These are phyloP conservation scores for Catocala sponsa DNA, from an alignment of 2,888 invertebrate species.

Conservation along the genomic window DNA sequence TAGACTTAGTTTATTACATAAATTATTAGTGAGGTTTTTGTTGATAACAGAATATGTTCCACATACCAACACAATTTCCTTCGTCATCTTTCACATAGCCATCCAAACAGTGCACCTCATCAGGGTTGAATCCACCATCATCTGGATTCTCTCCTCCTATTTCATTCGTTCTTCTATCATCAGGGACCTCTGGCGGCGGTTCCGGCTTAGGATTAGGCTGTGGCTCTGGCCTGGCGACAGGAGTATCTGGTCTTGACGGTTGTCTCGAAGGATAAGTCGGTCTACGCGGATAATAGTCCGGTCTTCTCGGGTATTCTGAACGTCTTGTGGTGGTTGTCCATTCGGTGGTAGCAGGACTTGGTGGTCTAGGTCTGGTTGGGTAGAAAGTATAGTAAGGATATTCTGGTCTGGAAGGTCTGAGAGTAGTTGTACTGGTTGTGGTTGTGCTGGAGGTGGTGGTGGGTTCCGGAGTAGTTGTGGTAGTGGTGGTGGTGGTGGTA, in stretches of 20 bases:
- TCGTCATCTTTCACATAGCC: conserved; percentile 86
- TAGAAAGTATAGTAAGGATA: conserved; percentile 33
- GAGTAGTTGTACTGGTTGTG: conserved; percentile 24
- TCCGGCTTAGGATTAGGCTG: conserved; percentile 22
- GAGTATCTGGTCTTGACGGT: conserved; percentile 18
- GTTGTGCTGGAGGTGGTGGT: conserved; percentile 35
- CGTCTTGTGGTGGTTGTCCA: conserved; percentile 21
- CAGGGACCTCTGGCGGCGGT: conserved; percentile 44
- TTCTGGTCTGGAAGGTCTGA: conserved; percentile 21
- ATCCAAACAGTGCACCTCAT: conserved; percentile 76
- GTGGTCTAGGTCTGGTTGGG: conserved; percentile 43
- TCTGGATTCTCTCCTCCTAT: conserved; percentile 46
- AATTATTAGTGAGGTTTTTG: too few relatives aligned
- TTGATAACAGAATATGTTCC: background rate
- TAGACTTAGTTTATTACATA: too few relatives aligned
- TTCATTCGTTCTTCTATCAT: conserved; percentile 49
- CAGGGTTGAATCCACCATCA: conserved; percentile 57
- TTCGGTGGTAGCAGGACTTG: conserved; percentile 18
- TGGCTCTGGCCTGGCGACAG: conserved; percentile 19
- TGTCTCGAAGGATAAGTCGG: conserved; percentile 36
- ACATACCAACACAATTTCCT: conserved; percentile 89
- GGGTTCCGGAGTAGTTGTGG: conserved; percentile 33
- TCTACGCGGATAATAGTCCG: conserved; percentile 36
- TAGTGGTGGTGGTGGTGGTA: conserved; percentile 45
- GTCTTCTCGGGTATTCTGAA: conserved; percentile 27